These are phyloP conservation scores for Podarcis cretensis DNA, from an alignment of 2,113 vertebrate species.

Conservation along the genomic window DNA sequence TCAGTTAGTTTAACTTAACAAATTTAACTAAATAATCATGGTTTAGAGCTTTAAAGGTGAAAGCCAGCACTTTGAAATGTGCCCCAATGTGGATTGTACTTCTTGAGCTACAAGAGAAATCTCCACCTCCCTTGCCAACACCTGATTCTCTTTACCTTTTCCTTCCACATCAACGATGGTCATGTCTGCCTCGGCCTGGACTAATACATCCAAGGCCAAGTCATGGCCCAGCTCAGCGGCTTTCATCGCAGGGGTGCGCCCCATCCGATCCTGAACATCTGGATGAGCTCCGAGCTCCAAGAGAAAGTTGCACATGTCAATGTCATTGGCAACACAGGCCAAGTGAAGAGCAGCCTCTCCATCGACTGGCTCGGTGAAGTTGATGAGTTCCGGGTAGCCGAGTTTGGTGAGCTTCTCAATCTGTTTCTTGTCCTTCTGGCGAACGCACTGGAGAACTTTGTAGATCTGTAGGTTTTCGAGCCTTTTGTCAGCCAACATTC, in stretches of 20 bases:
- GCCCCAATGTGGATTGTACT: neutral
- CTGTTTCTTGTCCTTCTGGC: conserved; percentile 77
- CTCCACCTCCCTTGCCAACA: neutral
- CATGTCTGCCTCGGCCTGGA: conserved; percentile 82
- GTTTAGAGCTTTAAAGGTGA: neutral
- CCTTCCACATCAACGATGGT: conserved; percentile 84
- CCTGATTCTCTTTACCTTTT: conserved; percentile 80
- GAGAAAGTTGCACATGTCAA: conserved; percentile 85
- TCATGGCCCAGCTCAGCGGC: conserved; percentile 89
- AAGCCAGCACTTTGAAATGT: neutral
- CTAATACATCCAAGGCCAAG: conserved; percentile 79
- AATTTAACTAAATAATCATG: too few relatives aligned
- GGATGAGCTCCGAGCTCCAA: conserved; percentile 82
- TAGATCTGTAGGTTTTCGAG: conserved; percentile 88
- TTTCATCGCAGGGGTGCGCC: conserved; percentile 86
- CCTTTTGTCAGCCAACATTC: conserved; percentile 76
- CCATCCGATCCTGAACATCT: conserved; percentile 83
- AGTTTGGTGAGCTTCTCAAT: conserved; percentile 83
- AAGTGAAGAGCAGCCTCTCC: conserved; percentile 85
- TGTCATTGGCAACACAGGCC: conserved; percentile 81
- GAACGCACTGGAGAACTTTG: conserved; percentile 87
- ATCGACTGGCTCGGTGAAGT: conserved; percentile 84
- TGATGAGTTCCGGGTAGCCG: conserved; percentile 86
- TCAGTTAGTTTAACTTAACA: too few relatives aligned
- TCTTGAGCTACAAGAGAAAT: too few relatives aligned